Conservation (phyloP, 2,113 vertebrate genomes). For the Oncorhynchus gorbuscha region DNA sequence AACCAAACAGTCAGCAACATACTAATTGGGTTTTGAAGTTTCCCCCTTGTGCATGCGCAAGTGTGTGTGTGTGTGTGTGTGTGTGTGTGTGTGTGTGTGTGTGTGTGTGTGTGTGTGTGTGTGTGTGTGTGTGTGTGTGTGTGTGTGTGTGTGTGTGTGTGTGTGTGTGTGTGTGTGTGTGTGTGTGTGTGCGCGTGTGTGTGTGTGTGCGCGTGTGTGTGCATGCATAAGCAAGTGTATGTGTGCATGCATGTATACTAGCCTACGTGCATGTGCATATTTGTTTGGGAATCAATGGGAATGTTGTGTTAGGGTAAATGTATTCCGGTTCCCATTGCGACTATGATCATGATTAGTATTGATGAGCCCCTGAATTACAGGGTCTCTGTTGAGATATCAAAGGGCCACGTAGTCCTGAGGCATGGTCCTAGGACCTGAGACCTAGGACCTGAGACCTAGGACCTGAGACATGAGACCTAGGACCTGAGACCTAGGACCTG, state of each 20-base stretch:
- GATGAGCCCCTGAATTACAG: slow-evolving; percentile 63
- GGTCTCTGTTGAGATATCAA: slow-evolving; percentile 60
- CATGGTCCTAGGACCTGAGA: slow-evolving; percentile 60
- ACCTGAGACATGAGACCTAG: slow-evolving; percentile 48
- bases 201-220: not conserved
- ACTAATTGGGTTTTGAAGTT: not conserved
- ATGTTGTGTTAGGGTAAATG: slow-evolving; percentile 22
- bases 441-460: slow-evolving; percentile 35
- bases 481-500: slow-evolving; percentile 43
- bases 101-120: not conserved
- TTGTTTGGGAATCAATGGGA: slow-evolving; percentile 6
- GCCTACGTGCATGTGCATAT: slow-evolving; percentile 1
- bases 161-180: too few relatives aligned
- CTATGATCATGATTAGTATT: slow-evolving; percentile 54
- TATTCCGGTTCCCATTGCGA: slow-evolving; percentile 40
- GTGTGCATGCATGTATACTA: not conserved
- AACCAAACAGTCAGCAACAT: slow-evolving; percentile 8
- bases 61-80: not conserved
- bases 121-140: not conserved
- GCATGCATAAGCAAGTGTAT: not conserved
- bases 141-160: too few relatives aligned
- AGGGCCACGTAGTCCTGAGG: slow-evolving; percentile 29
- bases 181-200: too few relatives aligned
- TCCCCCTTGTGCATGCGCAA: not conserved
- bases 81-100: not conserved